Base-by-base conservation (phyloP, 2,113 vertebrate genomes). In the Electrona antarctica region DNA sequence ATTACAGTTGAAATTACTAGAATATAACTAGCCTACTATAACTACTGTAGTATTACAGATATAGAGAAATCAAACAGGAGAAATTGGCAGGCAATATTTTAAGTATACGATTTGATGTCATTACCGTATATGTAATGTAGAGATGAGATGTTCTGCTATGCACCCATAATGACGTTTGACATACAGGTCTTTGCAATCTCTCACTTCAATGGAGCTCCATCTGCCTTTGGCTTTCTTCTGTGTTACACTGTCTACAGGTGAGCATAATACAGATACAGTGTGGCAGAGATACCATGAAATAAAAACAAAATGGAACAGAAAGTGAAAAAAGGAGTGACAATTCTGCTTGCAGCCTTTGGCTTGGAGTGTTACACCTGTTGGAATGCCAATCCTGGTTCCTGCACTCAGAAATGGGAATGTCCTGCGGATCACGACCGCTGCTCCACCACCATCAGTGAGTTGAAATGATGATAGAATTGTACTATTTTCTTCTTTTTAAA, bases 361-460 rank as follows among this genome's bases (percentile, higher is more conserved):
- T 60, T 85, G 12, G 1, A 0, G 60, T 88, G 77, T 69, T 81
- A 55, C 62, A 82, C 66, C 41, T 88, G 81, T 69, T 80, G 66
- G 65, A 15, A 60, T 2, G 59, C 0, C 13, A 78, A 85, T 14
- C 73, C 56, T 0, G 83, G 74, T 8, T 7, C 45, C 3, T 87
- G 81, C 46, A 33, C 15, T 11, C 0, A 1, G 3, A 4, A 74
- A 29, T 82, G 71, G 67, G 0, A 5, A 4, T 85, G 77, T 62
- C 54, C 48, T 47, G 0, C 0, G 0, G 4, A 65, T 21, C 77
- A 52, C 1, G 71, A 82, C 59, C 80, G 65, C 65, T 88, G 78
- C 6, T 14, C 65, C 48, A 59, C 75, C 11, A 71, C 58, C 21
- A 71, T 67, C 45, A 14, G 82, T 83, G 64, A 51, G 49, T 7